These are phyloP conservation scores for Andrena cerasifolii DNA, from an alignment of 1,140 invertebrate genomes.

Conservation along the genomic window DNA sequence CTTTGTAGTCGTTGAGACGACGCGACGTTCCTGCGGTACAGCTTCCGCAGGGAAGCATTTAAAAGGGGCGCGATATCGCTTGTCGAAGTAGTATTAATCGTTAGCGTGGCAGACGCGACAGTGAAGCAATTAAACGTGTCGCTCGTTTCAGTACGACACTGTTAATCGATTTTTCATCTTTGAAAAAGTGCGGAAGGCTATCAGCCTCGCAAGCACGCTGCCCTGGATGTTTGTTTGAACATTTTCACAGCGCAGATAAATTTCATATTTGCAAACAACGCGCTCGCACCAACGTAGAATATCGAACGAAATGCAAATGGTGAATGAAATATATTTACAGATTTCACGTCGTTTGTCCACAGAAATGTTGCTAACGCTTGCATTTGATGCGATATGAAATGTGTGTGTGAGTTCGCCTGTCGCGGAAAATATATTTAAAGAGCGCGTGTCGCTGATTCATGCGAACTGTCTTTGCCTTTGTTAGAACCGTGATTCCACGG, in stretches of 20 bases:
- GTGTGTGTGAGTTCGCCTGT: too few species aligned
- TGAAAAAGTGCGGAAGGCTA: too few species aligned
- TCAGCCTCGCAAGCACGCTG: not conserved
- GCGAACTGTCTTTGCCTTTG: too few species aligned
- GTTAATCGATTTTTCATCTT: not conserved
- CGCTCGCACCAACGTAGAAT: not conserved
- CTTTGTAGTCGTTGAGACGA: not conserved
- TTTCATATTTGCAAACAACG: not conserved
- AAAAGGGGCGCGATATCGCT: not conserved
- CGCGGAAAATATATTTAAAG: not conserved
- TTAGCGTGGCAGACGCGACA: too few species aligned
- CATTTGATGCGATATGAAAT: too few species aligned
- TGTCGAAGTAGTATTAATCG: not conserved
- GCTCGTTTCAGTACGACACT: too few species aligned
- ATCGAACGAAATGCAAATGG: not conserved
- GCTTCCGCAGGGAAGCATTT: not conserved
- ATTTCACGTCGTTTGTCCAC: too few species aligned
- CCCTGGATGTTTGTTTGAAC: not conserved
- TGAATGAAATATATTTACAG: constrained; percentile 1
- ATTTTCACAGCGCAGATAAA: not conserved
- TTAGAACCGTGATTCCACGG: not conserved
- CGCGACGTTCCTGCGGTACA: not conserved
- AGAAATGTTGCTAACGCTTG: too few species aligned
- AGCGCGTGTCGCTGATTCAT: too few species aligned
- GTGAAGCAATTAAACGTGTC: too few species aligned